phyloP scores from a whole-genome alignment of 1,140 invertebrate genomes.

The Sipha flava region DNA sequence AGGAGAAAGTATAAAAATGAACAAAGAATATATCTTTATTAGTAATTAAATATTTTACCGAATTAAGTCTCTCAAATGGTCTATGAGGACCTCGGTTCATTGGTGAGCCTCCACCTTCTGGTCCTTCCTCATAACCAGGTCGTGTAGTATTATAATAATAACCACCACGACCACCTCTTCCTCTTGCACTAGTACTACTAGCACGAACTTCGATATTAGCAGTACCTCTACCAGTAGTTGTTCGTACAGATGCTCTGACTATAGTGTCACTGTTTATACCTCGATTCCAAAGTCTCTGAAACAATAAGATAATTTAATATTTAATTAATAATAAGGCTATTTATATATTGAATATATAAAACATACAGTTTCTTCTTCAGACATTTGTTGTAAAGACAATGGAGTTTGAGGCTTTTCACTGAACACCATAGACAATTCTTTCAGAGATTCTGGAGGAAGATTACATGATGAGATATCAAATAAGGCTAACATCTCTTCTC shows the following conservation, averaged over 20 bases:
- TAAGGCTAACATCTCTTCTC: conserved; percentile 81
- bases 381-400: conserved; percentile 62
- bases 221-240: conserved; percentile 34
- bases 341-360: neutral
- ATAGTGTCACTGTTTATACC: conserved; percentile 51
- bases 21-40: too few relatives aligned
- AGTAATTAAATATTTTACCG: neutral
- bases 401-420: conserved; percentile 68
- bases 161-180: conserved; percentile 40
- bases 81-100: conserved; percentile 21
- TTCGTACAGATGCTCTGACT: conserved; percentile 38
- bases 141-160: conserved; percentile 43
- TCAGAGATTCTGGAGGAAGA: conserved; percentile 53
- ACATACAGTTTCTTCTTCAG: conserved; percentile 71
- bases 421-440: conserved; percentile 56
- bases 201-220: conserved; percentile 31
- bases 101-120: conserved; percentile 22
- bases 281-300: conserved; percentile 52
- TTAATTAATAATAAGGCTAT: neutral
- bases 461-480: conserved; percentile 50
- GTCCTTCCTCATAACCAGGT: conserved; percentile 35
- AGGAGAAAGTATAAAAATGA: too few relatives aligned
- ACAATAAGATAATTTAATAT: conserved; percentile 28
- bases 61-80: conserved; percentile 22
- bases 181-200: conserved; percentile 42